Base-by-base conservation (phyloP, 53 echinoderm and acorn worm species). In the Arbacia lixula region DNA sequence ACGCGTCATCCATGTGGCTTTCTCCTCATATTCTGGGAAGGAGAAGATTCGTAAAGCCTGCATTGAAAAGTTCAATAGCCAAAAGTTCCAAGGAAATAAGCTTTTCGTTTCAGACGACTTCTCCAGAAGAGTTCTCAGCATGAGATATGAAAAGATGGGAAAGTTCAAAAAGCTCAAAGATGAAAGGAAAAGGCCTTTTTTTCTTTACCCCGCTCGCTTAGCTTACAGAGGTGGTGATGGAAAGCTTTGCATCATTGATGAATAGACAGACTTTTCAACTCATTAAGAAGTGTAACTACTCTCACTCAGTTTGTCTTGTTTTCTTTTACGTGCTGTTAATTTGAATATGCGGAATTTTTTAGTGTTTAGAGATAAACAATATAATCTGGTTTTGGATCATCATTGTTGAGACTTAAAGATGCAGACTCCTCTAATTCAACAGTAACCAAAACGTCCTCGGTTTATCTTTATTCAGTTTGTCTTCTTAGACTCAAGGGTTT, bases 81-180 rank as follows among this genome's bases (percentile, higher is more conserved):
- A 82, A 25, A n/a, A 11, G 5, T 82, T 42, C 30, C 61, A 82
- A 27, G 82, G 65, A 27, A 24, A 42, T 31, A 62, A 64, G 29
- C 22, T 82, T 31, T 82, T 26, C 42, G 82, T 82, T 17, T 42
- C 82, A 0, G 82, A 82, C 25, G 82, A 82, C 31, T 64, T 82
- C 46, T 82, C 82, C 2, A 60, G 29, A 31, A 46, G 49, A 46
- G 49, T 46, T 46, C 8, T 46, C 49, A 46, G 49, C 49, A 46
- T 46, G 49, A 46, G 49, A 46, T 46, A 46, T 14, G 49, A 46
- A 46, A 46, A 46, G 49, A 46, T 46, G 49, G 49, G 14, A 46
- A 46, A 46, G 49, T 46, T 46, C 49, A 46, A 46, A 46, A 46
- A 14, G 49, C 49, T 14, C 31, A 32, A 54, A 43, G 29, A 46